Percentiles rank a stretch among this genome's conserved stretches.
These are phyloP conservation scores for Ornithoptera alexandrae DNA, from an alignment of 2,888 invertebrate species.

Conservation along the genomic window DNA sequence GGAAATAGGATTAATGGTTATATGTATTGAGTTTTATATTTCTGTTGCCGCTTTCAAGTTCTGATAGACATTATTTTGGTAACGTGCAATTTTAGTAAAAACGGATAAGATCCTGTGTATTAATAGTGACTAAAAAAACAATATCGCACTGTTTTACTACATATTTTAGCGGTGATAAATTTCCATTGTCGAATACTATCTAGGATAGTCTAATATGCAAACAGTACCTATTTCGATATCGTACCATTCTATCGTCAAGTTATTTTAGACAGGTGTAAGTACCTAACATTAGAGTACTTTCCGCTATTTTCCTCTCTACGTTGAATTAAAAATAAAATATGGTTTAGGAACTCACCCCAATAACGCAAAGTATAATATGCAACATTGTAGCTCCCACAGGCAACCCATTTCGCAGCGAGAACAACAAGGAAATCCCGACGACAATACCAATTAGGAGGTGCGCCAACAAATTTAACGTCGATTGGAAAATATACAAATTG, in stretches of 20 bases:
- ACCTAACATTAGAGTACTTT: no score
- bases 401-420: slow-evolving; percentile 46
- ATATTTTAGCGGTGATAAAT: no score
- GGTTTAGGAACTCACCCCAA: slow-evolving; percentile 59
- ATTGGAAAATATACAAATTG: slow-evolving; percentile 49
- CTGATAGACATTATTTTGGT: background rate
- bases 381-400: slow-evolving; percentile 47
- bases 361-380: slow-evolving; percentile 60
- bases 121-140: no score
- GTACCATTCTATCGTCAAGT: no score
- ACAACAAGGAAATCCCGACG: slow-evolving; percentile 48
- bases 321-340: background rate
- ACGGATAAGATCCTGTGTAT: no score
- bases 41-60: background rate
- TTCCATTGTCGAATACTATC: no score
- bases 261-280: no score
- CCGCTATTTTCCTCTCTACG: background rate
- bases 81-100: no score
- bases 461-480: slow-evolving; percentile 50
- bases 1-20: background rate
- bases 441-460: slow-evolving; percentile 59
- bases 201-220: no score
- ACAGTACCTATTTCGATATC: no score
- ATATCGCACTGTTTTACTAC: no score
- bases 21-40: background rate